Base-by-base conservation (phyloP, 2,797 vertebrate species). In the Hippopotamyrus pictus region DNA sequence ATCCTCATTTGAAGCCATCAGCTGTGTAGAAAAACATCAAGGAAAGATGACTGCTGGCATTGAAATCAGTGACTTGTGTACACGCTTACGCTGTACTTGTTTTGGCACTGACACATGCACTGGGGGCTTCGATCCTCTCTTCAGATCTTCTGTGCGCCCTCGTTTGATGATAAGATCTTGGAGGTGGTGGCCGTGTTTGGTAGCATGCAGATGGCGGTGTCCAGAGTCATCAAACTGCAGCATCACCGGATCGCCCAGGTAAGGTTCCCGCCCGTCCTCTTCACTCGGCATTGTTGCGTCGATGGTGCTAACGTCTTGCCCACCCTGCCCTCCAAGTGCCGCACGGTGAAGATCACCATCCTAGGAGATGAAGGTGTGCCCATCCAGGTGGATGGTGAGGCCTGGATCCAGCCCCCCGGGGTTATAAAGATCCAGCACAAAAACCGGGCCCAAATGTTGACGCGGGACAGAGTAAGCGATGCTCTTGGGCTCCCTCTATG, bases 171-270 rank as follows among this genome's bases (percentile, higher is more conserved):
- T 93, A 99, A 99, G 94, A 99, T 99, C 93, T 95, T 99, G 90
- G 98, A 99, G 90, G 98, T 99, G 0, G 98, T 99, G 48, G 98
- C 98, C 0, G 97, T 99, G 22, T 99, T 99, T 92, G 98, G 98
- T 25, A 99, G 98, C 90, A 97, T 99, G 97, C 98, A 99, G 93
- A 99, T 99, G 98, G 98, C 98, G 0, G 97, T 99, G 65, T 99
- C 98, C 65, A 96, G 98, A 91, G 98, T 99, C 92, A 99, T 99
- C 93, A 99, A 99, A 86, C 95, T 99, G 50, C 98, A 99, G 57
- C 98, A 99, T 92, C 98, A 99, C 90, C 96, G 98, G 91, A 99
- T 99, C 86, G 98, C 57, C 12, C n/a, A 62, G 79, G 79, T 84
- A 3, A 22, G 59, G 11, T 33, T 33, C 17, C 33, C 17, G 50